Percentiles rank a stretch among this genome's conserved stretches.
phyloP scores from a whole-genome alignment of 2,888 invertebrate genomes.

The Aporophyla nigra region DNA sequence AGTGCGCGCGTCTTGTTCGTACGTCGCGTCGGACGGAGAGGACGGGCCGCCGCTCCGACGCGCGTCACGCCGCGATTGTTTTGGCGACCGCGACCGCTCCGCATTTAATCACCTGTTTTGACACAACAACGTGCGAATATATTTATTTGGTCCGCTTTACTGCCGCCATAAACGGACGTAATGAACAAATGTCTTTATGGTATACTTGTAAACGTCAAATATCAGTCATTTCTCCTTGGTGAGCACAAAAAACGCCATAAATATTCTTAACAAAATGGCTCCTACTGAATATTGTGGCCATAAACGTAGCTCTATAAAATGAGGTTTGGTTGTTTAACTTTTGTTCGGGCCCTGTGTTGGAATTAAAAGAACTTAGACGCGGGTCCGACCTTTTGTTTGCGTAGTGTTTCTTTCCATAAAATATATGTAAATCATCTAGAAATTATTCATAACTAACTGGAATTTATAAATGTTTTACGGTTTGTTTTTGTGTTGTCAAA shows the following conservation, averaged over 20 bases:
- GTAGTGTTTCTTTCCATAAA: conserved; percentile 80
- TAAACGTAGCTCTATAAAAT: conserved; percentile 88
- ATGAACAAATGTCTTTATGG: conserved; percentile 89
- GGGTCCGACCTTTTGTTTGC: conserved; percentile 84
- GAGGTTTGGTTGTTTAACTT: conserved; percentile 88
- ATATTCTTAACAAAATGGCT: conserved; percentile 89
- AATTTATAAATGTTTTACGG: conserved; percentile 84
- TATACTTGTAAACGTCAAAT: conserved; percentile 88
- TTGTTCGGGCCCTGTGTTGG: conserved; percentile 83
- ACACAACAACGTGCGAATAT: conserved; percentile 84
- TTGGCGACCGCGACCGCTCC: conserved; percentile 66
- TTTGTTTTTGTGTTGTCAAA: conserved; percentile 75
- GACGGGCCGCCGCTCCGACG: conserved; percentile 49
- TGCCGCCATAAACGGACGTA: conserved; percentile 83
- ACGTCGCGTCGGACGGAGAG: conserved; percentile 36
- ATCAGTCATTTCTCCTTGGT: conserved; percentile 84
- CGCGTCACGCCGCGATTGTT: conserved; percentile 70
- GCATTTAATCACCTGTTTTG: conserved; percentile 78
- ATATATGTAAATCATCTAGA: conserved; percentile 86
- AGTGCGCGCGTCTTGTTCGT: conserved; percentile 79
- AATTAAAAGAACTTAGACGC: conserved; percentile 85
- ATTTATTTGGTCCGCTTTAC: conserved; percentile 81
- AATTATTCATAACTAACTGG: conserved; percentile 87
- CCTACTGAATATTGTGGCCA: conserved; percentile 89
- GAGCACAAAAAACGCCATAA: conserved; percentile 87